Evolutionary conservation across 2,797 vertebrate species (phyloP).

Genomic region (Coracias cyanogaster): DNA sequence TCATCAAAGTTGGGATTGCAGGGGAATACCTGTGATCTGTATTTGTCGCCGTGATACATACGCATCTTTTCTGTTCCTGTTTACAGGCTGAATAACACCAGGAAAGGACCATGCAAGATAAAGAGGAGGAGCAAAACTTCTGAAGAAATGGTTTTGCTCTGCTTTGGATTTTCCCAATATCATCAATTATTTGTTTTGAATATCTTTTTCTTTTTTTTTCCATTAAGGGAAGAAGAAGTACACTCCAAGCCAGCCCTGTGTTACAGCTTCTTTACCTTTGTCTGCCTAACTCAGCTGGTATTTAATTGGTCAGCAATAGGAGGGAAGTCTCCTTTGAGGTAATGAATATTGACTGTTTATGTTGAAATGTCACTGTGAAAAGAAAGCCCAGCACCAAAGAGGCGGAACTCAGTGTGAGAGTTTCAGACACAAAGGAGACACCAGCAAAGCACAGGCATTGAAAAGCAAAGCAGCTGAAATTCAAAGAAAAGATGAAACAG

Average conservation of each 20-base stretch:
- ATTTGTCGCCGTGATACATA: not conserved
- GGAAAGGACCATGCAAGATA: not conserved
- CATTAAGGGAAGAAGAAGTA: slow-evolving; percentile 55
- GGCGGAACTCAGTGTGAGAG: slow-evolving; percentile 90
- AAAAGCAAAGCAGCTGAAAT: slow-evolving; percentile 82
- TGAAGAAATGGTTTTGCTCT: slow-evolving; percentile 36
- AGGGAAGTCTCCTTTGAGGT: slow-evolving; percentile 92
- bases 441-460: slow-evolving; percentile 85
- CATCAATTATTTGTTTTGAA: slow-evolving; percentile 67
- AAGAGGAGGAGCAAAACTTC: slow-evolving; percentile 51
- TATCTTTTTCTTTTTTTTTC: slow-evolving; percentile 49
- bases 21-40: not conserved
- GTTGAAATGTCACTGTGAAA: slow-evolving; percentile 94
- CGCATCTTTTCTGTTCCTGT: not conserved
- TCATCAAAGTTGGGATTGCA: not conserved
- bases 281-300: slow-evolving; percentile 90
- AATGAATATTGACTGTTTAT: slow-evolving; percentile 95
- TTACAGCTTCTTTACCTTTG: slow-evolving; percentile 79
- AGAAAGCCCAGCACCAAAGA: slow-evolving; percentile 88
- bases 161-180: slow-evolving; percentile 20
- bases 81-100: not conserved
- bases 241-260: slow-evolving; percentile 52
- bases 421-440: slow-evolving; percentile 90
- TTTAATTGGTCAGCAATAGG: slow-evolving; percentile 96
- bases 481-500: slow-evolving; percentile 80